phyloP scores from a whole-genome alignment of 2,113 vertebrate genomes.

The Penelope pileata region DNA sequence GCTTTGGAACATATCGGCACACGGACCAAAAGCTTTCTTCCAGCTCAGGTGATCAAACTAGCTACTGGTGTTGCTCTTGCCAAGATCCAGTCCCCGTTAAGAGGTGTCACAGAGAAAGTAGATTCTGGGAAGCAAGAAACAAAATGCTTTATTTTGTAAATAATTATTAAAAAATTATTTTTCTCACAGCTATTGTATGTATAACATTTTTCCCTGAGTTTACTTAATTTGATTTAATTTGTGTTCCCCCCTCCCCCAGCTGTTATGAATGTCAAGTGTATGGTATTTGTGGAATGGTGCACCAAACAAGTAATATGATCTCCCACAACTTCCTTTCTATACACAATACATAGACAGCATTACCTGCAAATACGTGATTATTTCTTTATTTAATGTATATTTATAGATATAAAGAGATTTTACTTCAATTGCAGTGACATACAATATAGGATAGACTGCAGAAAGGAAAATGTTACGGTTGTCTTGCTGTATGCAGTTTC shows the following conservation, averaged over 20 bases:
- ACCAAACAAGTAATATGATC: background rate
- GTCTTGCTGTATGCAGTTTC: background rate
- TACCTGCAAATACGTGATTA: background rate
- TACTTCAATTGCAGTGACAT: background rate
- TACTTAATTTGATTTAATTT: background rate
- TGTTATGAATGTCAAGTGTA: background rate
- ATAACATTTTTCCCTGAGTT: background rate
- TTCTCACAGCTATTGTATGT: background rate
- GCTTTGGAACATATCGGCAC: background rate
- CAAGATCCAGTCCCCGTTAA: background rate
- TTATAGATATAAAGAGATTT: background rate
- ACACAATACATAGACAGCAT: background rate
- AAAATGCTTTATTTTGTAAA: background rate
- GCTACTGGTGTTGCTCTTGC: background rate
- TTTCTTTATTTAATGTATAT: background rate
- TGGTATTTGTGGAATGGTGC: background rate
- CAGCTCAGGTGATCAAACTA: background rate
- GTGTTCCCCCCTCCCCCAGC: rapidly evolving
- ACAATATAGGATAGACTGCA: background rate
- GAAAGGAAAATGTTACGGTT: background rate
- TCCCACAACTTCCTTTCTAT: background rate
- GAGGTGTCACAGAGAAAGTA: background rate
- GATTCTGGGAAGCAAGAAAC: background rate
- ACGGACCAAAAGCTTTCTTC: background rate
- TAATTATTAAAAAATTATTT: background rate